A percentile compares a stretch with the other conserved stretches of the same genome.
Evolutionary conservation across 2,113 vertebrate species (phyloP).

Genomic region (Epinephelus fuscoguttatus): DNA sequence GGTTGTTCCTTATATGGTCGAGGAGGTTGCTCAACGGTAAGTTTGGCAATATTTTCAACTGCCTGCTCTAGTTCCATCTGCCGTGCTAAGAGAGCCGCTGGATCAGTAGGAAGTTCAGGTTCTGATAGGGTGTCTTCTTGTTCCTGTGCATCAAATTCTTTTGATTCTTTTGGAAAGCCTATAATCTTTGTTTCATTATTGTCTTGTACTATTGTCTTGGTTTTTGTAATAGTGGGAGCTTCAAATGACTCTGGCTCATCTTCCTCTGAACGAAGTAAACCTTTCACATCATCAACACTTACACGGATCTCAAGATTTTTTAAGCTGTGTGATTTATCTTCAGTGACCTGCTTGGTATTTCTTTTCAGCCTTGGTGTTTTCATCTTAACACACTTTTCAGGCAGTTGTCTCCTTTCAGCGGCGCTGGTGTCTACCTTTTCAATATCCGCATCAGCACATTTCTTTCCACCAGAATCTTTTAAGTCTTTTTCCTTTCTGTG

Average conservation of each 20-base stretch:
- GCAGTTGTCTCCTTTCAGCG: constrained; percentile 81
- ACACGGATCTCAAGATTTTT: constrained; percentile 89
- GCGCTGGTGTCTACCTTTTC: constrained; percentile 70
- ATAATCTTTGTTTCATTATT: constrained; percentile 79
- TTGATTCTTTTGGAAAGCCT: constrained; percentile 79
- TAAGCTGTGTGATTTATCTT: constrained; percentile 88
- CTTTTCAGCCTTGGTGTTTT: constrained; percentile 90
- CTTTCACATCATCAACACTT: constrained; percentile 87
- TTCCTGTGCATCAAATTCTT: constrained; percentile 79
- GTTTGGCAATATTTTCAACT: constrained; percentile 95
- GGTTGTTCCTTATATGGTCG: constrained; percentile 88
- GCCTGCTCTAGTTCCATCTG: constrained; percentile 97
- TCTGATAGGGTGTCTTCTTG: constrained; percentile 85
- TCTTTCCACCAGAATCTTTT: constrained; percentile 74
- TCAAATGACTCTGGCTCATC: constrained; percentile 82
- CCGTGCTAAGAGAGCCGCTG: constrained; percentile 87
- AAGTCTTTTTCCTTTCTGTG: constrained; percentile 62
- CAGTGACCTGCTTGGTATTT: constrained; percentile 82
- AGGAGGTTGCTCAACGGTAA: constrained; percentile 86
- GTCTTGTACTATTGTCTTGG: constrained; percentile 67
- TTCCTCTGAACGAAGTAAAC: constrained; percentile 81
- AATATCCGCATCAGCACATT: constrained; percentile 82
- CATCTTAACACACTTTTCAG: constrained; percentile 89
- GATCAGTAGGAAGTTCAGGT: constrained; percentile 82
- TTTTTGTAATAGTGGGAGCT: constrained; percentile 72